phyloP scores from a whole-genome alignment of 2,113 vertebrate genomes.

The western clawed frog (Xenopus tropicalis) region UCB_Xtro_10.0 CM004445.2:29389001-29389500 shows the following conservation, averaged over 20 bases:
- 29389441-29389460: constrained; percentile 30
- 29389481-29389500: constrained; percentile 20
- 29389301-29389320: constrained; percentile 27
- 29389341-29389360: constrained; percentile 23
- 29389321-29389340: constrained; percentile 31
- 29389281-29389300: constrained; percentile 37
- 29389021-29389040: too few relatives aligned
- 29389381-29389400: constrained; percentile 41
- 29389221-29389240: too few relatives aligned
- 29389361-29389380: constrained; percentile 36
- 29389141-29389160: too few relatives aligned
- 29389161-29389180: too few relatives aligned
- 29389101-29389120: too few relatives aligned
- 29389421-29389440: constrained; percentile 29
- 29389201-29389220: too few relatives aligned
- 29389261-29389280: constrained; percentile 31
- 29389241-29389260: constrained; percentile 31
- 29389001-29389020: too few relatives aligned
- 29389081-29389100: too few relatives aligned
- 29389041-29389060: too few relatives aligned
- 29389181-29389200: too few relatives aligned
- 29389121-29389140: too few relatives aligned
- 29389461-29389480: constrained; percentile 16
- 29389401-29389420: constrained; percentile 17
- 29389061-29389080: too few relatives aligned